Percentiles rank a stretch among this genome's conserved stretches.
Conservation (phyloP, 53 echinoderm and acorn worm species). For the Echinometra lucunter region DNA sequence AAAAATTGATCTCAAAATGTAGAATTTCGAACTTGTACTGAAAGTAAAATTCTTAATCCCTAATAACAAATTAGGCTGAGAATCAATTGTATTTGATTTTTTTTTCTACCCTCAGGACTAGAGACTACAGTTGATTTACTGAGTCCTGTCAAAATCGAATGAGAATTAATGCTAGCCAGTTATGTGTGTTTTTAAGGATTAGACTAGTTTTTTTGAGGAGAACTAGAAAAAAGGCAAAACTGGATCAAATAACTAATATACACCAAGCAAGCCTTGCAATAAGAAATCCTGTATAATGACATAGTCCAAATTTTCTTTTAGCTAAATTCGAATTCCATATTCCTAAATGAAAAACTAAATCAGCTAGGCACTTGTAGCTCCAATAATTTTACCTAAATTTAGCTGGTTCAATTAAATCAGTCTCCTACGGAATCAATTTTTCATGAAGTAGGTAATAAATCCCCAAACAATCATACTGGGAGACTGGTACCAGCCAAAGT, state of each 20-base stretch:
- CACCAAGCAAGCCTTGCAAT: too few species aligned
- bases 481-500: not conserved
- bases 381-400: not conserved
- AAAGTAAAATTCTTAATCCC: not conserved
- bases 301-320: not conserved
- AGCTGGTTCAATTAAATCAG: not conserved
- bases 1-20: not conserved
- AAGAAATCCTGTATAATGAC: too few species aligned
- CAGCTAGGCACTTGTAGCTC: not conserved
- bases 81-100: too few species aligned
- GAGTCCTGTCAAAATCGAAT: too few species aligned
- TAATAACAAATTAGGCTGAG: conserved; percentile 4
- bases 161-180: too few species aligned
- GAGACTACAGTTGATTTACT: too few species aligned
- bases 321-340: not conserved
- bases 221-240: too few species aligned
- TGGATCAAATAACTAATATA: too few species aligned
- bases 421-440: not conserved
- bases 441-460: conserved; percentile 3
- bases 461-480: not conserved
- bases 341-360: not conserved
- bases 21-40: not conserved
- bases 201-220: too few species aligned
- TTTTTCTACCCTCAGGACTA: too few species aligned
- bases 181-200: too few species aligned